phyloP scores from a whole-genome alignment of 2,113 vertebrate species.

The Spermophilus dauricus region DNA sequence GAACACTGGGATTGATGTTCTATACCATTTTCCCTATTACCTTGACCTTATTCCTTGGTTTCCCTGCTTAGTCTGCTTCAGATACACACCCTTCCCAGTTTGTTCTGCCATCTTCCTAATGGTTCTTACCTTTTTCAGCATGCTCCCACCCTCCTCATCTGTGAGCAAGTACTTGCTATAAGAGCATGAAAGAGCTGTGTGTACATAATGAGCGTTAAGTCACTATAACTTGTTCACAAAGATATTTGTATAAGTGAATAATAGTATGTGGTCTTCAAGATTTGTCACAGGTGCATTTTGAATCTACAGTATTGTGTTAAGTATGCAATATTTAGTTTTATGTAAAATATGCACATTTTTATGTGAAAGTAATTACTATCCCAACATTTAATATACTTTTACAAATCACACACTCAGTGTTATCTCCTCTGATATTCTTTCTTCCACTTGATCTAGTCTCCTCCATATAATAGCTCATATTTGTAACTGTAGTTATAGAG shows the following conservation, averaged over 20 bases:
- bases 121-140: neutral
- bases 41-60: slow-evolving; percentile 51
- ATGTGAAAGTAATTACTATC: neutral
- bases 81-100: slow-evolving; percentile 1
- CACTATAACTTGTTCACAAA: slow-evolving; percentile 11
- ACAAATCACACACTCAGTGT: neutral
- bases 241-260: neutral
- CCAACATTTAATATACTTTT: neutral
- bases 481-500: neutral
- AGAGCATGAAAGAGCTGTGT: neutral
- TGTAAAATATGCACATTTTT: neutral
- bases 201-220: neutral
- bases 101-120: neutral
- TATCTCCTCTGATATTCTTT: neutral
- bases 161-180: slow-evolving; percentile 12
- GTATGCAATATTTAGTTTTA: slow-evolving; percentile 34
- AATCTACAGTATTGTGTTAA: slow-evolving; percentile 1
- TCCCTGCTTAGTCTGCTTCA: neutral
- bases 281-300: neutral
- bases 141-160: neutral
- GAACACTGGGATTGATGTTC: neutral
- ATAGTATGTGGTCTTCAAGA: neutral
- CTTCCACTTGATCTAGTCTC: neutral
- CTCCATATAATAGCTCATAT: neutral
- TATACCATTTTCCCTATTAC: slow-evolving; percentile 8